These are phyloP conservation scores for Clivina fossor DNA, from an alignment of 2,888 invertebrate genomes.

Conservation along the genomic window DNA sequence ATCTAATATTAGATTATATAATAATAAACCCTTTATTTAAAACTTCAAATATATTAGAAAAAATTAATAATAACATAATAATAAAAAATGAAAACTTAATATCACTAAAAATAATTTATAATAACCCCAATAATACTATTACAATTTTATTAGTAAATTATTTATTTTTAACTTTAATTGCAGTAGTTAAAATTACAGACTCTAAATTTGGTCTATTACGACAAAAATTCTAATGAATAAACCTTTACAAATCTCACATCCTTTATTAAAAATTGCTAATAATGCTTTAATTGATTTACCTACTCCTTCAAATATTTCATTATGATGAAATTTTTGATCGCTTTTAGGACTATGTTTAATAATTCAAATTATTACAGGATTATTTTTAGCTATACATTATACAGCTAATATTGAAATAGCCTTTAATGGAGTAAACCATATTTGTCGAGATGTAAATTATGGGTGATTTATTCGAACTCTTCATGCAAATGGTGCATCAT, in stretches of 20 bases:
- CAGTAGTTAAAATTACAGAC: slow-evolving; percentile 61
- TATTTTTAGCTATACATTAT: slow-evolving; percentile 72
- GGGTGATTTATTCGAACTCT: slow-evolving; percentile 67
- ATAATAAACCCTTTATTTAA: slow-evolving; percentile 41
- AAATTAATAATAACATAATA: no score
- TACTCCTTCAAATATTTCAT: slow-evolving; percentile 62
- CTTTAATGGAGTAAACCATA: slow-evolving; percentile 67
- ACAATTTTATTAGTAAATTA: slow-evolving; percentile 61
- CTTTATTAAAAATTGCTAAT: no score
- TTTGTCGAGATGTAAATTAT: slow-evolving; percentile 69
- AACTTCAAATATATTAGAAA: slow-evolving; percentile 49
- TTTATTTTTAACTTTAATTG: slow-evolving; percentile 61
- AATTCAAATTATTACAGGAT: slow-evolving; percentile 67
- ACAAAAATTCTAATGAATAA: slow-evolving; percentile 55
- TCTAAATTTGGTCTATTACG: slow-evolving; percentile 59
- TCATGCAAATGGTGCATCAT: slow-evolving; percentile 72
- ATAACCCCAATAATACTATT: slow-evolving; percentile 56
- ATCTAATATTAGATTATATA: slow-evolving; percentile 49
- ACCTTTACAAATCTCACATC: slow-evolving; percentile 54
- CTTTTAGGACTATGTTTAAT: slow-evolving; percentile 64
- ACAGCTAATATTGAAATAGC: slow-evolving; percentile 64
- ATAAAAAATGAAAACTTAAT: no score
- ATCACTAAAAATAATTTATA: slow-evolving; percentile 59
- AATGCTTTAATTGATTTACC: slow-evolving; percentile 65
- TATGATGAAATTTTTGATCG: slow-evolving; percentile 71